Conservation (phyloP, 2,113 vertebrate species). For the Hemibagrus wyckioides region DNA sequence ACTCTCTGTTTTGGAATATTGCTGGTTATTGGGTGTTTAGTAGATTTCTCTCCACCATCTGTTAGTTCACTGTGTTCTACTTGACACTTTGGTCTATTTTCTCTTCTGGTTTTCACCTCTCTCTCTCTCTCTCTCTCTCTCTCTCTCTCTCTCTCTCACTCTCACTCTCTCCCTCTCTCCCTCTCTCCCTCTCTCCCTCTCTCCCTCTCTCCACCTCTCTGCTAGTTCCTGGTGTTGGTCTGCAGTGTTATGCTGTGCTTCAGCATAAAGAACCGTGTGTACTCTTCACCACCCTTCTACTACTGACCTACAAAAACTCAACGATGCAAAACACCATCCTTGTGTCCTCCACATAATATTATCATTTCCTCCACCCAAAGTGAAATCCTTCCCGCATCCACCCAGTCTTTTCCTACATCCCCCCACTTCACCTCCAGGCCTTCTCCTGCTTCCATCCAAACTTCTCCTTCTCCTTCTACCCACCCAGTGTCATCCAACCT, state of each 20-base stretch:
- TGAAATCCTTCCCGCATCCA: not conserved
- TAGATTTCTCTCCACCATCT: not conserved
- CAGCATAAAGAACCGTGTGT: constrained; percentile 27
- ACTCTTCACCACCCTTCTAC: not conserved
- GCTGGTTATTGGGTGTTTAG: not conserved
- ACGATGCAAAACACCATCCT: not conserved
- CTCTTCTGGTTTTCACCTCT: not conserved
- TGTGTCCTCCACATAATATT: not conserved
- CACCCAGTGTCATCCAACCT: not conserved
- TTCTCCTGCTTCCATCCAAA: not conserved
- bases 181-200: not conserved
- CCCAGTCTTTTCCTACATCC: not conserved
- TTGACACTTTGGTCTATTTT: not conserved
- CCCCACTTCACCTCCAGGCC: not conserved
- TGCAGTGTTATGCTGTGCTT: constrained; percentile 23
- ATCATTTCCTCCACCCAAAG: not conserved
- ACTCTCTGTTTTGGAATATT: not conserved
- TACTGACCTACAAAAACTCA: constrained; percentile 1
- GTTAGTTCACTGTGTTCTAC: not conserved
- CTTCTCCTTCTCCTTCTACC: not conserved
- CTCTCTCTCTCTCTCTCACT: not conserved
- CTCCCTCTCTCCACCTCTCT: not conserved
- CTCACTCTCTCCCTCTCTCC: not conserved
- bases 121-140: no score
- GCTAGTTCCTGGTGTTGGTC: constrained; percentile 19